These are phyloP conservation scores for Silvanus unidentatus DNA, from an alignment of 2,888 invertebrate species.

Conservation along the genomic window DNA sequence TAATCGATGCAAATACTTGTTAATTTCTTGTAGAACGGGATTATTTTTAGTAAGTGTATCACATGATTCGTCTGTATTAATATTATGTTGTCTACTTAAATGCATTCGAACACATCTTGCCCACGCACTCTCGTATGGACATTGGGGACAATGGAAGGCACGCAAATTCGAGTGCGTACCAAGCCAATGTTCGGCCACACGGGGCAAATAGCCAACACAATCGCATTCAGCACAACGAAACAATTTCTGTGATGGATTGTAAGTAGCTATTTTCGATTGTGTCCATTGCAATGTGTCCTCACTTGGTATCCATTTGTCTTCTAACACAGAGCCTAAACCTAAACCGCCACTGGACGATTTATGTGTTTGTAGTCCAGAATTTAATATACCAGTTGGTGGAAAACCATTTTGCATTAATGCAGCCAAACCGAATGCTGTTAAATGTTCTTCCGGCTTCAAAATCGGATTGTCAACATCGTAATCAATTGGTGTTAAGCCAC, in stretches of 20 bases:
- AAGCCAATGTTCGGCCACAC: slow-evolving; percentile 72
- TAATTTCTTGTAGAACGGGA: slow-evolving; percentile 68
- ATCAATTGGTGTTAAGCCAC: slow-evolving; percentile 47
- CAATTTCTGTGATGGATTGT: slow-evolving; percentile 68
- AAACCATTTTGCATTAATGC: slow-evolving; percentile 72
- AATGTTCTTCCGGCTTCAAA: slow-evolving; percentile 66
- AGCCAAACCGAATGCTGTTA: slow-evolving; percentile 66
- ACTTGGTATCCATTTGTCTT: slow-evolving; percentile 61
- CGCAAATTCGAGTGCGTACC: slow-evolving; percentile 65
- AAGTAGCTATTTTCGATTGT: slow-evolving; percentile 73
- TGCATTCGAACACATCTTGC: slow-evolving; percentile 69
- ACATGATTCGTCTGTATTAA: slow-evolving; percentile 53
- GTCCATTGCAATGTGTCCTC: slow-evolving; percentile 70
- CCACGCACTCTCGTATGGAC: slow-evolving; percentile 72
- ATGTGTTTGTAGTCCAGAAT: slow-evolving; percentile 54
- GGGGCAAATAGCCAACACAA: slow-evolving; percentile 66
- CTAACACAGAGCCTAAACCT: slow-evolving; percentile 22
- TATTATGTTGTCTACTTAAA: slow-evolving; percentile 66
- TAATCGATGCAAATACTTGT: slow-evolving; percentile 62
- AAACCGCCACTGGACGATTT: slow-evolving; percentile 34
- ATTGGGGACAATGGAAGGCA: slow-evolving; percentile 60
- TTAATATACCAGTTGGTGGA: slow-evolving; percentile 59
- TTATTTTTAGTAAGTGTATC: slow-evolving; percentile 64
- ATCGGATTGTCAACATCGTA: slow-evolving; percentile 46
- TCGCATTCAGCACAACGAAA: slow-evolving; percentile 73